Base-by-base conservation (phyloP, 2,113 vertebrate species). In the Furnarius figulus region DNA sequence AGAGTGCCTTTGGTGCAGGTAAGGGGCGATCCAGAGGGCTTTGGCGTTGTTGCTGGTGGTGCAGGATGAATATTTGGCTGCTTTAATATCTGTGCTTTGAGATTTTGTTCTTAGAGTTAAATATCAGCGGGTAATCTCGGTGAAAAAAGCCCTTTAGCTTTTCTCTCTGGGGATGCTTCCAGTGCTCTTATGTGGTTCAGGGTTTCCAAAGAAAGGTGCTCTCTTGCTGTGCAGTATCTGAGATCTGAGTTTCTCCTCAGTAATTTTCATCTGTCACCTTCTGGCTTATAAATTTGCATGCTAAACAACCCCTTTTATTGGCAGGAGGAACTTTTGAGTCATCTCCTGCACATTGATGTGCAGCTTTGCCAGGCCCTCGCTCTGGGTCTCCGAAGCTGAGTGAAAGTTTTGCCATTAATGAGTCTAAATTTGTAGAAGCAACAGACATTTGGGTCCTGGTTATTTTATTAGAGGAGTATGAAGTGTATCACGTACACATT, bases 121-220 rank as follows among this genome's bases (percentile, higher is more conserved):
- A 3, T 52, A n/a, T 40, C 18, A 30, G 59, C 42, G 17, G 5
- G 6, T 85, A 65, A 62, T 39, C 20, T 33, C 4, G 21, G 79
- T 85, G 56, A 46, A 40, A 58, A 81, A 81, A 27, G 8, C n/a
- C 66, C 74, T 90, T 89, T 27, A 71, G 61, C 62, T 90, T 68
- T 93, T 27, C 52, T 71, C 27, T 72, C 62, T 15, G 42, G 87
- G 44, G 28, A 42, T 93, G n/a, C 65, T 91, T 87, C 49, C 44
- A 68, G 83, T 80, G 88, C 76, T 94, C 89, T 97, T 97, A 27
- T 4, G 2, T 52, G 61, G 44, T 12, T 82, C 28, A 89, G 70
- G 93, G 75, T 92, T 95, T 44, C 63, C 31, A 61, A 33, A 89
- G 80, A 87, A 40, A 50, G 13, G 76, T 62, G 53, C 68, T 94